Evolutionary conservation across 2,888 invertebrate genomes (phyloP).

Genomic region (Polylopha cassiicola): DNA sequence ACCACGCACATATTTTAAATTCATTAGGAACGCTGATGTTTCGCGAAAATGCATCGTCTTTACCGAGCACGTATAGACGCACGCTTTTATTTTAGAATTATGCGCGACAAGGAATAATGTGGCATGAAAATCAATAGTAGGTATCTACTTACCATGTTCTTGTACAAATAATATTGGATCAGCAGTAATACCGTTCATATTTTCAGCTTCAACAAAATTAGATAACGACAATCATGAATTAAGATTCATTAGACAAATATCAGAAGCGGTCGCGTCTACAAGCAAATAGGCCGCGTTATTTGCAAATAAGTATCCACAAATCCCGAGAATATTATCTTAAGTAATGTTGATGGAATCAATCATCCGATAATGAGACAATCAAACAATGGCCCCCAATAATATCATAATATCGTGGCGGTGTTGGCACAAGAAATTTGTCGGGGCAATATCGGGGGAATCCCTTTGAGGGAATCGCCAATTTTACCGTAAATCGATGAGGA

Average conservation of each 20-base stretch:
- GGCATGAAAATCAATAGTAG: no score
- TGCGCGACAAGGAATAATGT: slow-evolving; percentile 18
- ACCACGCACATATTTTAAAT: slow-evolving; percentile 66
- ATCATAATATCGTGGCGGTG: slow-evolving; percentile 54
- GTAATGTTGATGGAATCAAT: slow-evolving; percentile 61
- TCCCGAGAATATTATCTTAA: slow-evolving; percentile 16
- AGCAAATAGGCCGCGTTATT: slow-evolving; percentile 8
- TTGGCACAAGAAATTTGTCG: slow-evolving; percentile 74
- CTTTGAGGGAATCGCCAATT: slow-evolving; percentile 67
- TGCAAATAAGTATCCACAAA: slow-evolving; percentile 13
- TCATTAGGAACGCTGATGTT: slow-evolving; percentile 58
- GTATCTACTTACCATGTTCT: no score
- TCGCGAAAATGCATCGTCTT: slow-evolving; percentile 54
- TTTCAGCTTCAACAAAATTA: no score
- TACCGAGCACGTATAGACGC: slow-evolving; percentile 51
- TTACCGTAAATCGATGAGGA: slow-evolving; percentile 71
- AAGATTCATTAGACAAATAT: no score
- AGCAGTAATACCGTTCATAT: no score
- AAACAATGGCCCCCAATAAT: slow-evolving; percentile 72
- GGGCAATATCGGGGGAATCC: slow-evolving; percentile 60
- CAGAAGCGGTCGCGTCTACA: no score
- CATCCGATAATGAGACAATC: slow-evolving; percentile 69
- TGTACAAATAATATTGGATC: no score
- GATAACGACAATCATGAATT: no score
- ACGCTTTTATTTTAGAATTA: slow-evolving; percentile 32